Percentiles rank a stretch among this genome's conserved stretches.
These are phyloP conservation scores for Botrylloides violaceus DNA, from an alignment of 23 tunicate genomes.

Conservation along the genomic window DNA sequence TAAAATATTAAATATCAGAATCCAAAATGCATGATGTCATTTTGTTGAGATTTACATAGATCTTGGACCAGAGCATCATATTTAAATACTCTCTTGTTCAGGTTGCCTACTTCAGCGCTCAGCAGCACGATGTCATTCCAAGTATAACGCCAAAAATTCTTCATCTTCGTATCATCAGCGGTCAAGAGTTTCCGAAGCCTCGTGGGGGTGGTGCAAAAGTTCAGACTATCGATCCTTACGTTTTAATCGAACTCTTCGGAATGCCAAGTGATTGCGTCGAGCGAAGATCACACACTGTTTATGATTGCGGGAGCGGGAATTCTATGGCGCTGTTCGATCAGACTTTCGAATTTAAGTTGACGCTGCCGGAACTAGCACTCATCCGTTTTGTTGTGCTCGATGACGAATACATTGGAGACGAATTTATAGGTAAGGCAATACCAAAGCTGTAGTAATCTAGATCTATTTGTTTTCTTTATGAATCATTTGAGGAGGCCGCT, in stretches of 20 bases:
- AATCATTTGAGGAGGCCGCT: no score
- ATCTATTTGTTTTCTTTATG: no score
- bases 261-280: slow-evolving; percentile 91
- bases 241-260: slow-evolving; percentile 93
- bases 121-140: slow-evolving; percentile 46
- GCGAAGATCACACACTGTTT: slow-evolving; percentile 87
- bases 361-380: slow-evolving; percentile 84
- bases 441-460: no score
- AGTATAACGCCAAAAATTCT: slow-evolving; percentile 66
- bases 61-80: no score
- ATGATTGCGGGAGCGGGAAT: slow-evolving; percentile 55
- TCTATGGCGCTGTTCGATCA: slow-evolving; percentile 85
- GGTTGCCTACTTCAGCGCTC: slow-evolving; percentile 70
- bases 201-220: slow-evolving; percentile 97
- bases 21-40: no score
- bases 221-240: slow-evolving; percentile 98
- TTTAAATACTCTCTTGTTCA: slow-evolving; percentile 6
- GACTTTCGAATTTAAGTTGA: slow-evolving; percentile 79
- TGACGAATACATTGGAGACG: slow-evolving; percentile 98
- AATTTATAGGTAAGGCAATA: slow-evolving; percentile 79
- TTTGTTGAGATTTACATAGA: no score
- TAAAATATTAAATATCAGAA: no score
- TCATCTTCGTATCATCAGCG: slow-evolving; percentile 89
- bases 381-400: slow-evolving; percentile 98
- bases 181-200: slow-evolving; percentile 96